Percentiles rank a stretch among this genome's conserved stretches.
Conservation (phyloP, 2,797 vertebrate species). For the Kryptolebias ocellatus region DNA sequence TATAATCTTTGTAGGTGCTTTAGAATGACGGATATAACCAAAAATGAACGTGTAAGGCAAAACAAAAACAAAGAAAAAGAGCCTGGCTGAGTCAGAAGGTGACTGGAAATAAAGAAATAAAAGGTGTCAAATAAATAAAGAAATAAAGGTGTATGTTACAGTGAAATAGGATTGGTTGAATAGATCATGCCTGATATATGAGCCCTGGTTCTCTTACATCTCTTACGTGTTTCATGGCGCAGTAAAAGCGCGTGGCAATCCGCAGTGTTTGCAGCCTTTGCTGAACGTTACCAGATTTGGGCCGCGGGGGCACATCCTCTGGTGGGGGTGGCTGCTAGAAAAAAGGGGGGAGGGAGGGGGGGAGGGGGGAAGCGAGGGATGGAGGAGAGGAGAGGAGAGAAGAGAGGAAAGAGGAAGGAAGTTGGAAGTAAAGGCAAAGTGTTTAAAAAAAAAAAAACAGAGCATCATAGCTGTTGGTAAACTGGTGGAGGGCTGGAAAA, state of each 20-base stretch:
- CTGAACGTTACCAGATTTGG: slow-evolving; percentile 85
- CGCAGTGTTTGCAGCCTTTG: slow-evolving; percentile 85
- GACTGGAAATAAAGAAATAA: slow-evolving; percentile 33
- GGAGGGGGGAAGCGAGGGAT: slow-evolving; percentile 65
- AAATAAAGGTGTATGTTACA: slow-evolving; percentile 12
- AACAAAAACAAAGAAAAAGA: slow-evolving; percentile 37
- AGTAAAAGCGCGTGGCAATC: slow-evolving; percentile 85
- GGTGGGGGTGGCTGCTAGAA: slow-evolving; percentile 79
- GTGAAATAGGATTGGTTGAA: slow-evolving; percentile 60
- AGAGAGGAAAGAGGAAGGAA: slow-evolving; percentile 78
- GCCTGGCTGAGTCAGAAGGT: slow-evolving; percentile 37
- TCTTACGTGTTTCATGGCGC: slow-evolving; percentile 86
- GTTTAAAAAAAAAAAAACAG: slow-evolving; percentile 71
- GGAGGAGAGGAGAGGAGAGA: slow-evolving; percentile 75
- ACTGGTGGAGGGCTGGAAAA: slow-evolving; percentile 59
- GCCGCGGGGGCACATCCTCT: slow-evolving; percentile 79
- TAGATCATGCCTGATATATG: slow-evolving; percentile 83
- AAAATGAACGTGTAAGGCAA: slow-evolving; percentile 31
- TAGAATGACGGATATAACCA: too few relatives aligned
- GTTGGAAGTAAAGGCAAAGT: slow-evolving; percentile 83
- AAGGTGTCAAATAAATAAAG: slow-evolving; percentile 41
- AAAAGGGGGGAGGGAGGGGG: slow-evolving; percentile 62
- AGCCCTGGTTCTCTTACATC: slow-evolving; percentile 83
- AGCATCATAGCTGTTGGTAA: slow-evolving; percentile 53
- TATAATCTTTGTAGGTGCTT: too few relatives aligned